Evolutionary conservation across 2,888 invertebrate genomes (phyloP).

Genomic region (Pocota personata): DNA sequence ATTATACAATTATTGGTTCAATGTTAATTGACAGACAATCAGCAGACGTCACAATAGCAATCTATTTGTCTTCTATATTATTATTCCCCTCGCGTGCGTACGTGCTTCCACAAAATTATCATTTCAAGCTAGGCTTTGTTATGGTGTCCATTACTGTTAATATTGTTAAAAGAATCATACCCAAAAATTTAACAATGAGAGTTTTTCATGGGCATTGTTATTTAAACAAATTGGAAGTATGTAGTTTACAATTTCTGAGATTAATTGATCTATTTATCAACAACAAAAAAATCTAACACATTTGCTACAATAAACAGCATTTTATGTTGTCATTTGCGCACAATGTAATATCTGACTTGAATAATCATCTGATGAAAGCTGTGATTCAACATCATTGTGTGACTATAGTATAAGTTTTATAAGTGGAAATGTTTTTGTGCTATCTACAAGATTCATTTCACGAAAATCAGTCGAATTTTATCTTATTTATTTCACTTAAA

Average conservation of each 20-base stretch:
- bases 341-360: too few species aligned
- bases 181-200: slow-evolving; percentile 5
- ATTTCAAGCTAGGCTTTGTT: not conserved
- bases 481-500: too few species aligned
- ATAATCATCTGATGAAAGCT: too few species aligned
- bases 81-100: not conserved
- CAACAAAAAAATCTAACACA: not conserved
- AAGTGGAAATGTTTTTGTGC: too few species aligned
- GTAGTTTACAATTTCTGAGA: slow-evolving; percentile 2
- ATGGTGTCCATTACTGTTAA: not conserved
- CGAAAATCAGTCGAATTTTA: too few species aligned
- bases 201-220: not conserved
- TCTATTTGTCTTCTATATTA: not conserved
- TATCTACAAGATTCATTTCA: too few species aligned
- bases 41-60: not conserved
- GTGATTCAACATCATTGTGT: too few species aligned
- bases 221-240: slow-evolving; percentile 21
- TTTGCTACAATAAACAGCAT: not conserved
- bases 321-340: not conserved
- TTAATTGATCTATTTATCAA: slow-evolving; percentile 21
- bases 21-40: slow-evolving; percentile 4
- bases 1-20: not conserved
- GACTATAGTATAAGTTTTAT: too few species aligned
- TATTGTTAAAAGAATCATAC: not conserved
- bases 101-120: not conserved